Percentiles rank a stretch among this genome's conserved stretches.
phyloP scores from a whole-genome alignment of 2,113 vertebrate genomes.

The Setophaga coronata region DNA sequence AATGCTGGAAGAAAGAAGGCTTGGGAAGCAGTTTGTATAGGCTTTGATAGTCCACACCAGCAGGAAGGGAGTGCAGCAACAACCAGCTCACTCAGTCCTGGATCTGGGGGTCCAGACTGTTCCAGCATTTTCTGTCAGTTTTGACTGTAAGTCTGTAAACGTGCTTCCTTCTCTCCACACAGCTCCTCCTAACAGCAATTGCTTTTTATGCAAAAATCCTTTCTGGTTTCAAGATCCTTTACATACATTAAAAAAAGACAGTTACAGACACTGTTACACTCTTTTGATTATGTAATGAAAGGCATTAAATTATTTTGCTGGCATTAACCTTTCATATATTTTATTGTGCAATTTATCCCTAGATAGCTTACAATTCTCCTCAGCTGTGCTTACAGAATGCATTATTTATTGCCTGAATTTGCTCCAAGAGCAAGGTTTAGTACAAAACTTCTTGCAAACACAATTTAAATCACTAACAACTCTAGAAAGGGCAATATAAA shows the following conservation, averaged over 20 bases:
- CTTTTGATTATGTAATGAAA: constrained; percentile 53
- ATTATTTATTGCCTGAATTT: constrained; percentile 31
- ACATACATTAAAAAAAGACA: background rate
- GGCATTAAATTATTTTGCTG: constrained; percentile 13
- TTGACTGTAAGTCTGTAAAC: background rate
- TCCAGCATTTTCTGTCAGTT: background rate
- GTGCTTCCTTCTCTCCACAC: background rate
- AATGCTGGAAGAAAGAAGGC: background rate
- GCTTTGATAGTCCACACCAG: background rate
- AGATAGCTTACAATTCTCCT: constrained; percentile 26
- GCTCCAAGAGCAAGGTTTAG: constrained; percentile 31
- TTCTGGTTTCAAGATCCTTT: constrained; percentile 13
- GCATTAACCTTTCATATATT: constrained; percentile 50
- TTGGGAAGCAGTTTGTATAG: background rate
- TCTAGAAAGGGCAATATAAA: constrained; percentile 1
- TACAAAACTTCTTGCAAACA: constrained; percentile 13
- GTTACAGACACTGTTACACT: constrained; percentile 2
- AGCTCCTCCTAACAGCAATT: constrained; percentile 26
- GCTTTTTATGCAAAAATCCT: background rate
- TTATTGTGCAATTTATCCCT: constrained; percentile 45
- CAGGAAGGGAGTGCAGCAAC: background rate
- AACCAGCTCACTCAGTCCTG: background rate
- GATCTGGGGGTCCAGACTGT: background rate
- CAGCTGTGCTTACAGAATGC: constrained; percentile 18
- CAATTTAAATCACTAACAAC: constrained; percentile 10